phyloP scores from a whole-genome alignment of 2,797 vertebrate genomes.

The Psittacula echo region DNA sequence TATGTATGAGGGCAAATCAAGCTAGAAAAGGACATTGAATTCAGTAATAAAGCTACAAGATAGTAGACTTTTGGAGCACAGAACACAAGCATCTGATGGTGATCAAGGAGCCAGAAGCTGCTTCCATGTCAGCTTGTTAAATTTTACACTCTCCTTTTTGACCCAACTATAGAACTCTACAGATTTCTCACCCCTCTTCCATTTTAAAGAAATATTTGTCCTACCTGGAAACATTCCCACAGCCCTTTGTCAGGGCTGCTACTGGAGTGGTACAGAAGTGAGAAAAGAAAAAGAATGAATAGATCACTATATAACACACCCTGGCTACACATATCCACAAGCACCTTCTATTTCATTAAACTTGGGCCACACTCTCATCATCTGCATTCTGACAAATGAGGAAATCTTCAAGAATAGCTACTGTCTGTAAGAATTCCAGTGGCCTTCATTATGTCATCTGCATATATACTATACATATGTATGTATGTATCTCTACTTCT shows the following conservation, averaged over 20 bases:
- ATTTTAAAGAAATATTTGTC: not conserved
- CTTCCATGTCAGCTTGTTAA: not conserved
- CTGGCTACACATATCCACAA: not conserved
- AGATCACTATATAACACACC: fast-evolving
- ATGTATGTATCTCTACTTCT: not conserved
- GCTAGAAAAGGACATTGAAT: not conserved
- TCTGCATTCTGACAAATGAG: not conserved
- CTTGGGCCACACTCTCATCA: not conserved
- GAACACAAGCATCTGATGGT: not conserved
- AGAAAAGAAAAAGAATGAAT: not conserved
- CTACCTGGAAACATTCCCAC: not conserved
- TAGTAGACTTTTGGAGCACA: not conserved
- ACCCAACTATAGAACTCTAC: not conserved
- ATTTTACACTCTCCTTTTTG: not conserved
- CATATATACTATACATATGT: not conserved
- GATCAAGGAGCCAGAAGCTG: not conserved
- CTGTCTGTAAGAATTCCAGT: not conserved
- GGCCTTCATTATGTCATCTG: not conserved
- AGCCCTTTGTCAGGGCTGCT: not conserved
- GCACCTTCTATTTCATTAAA: not conserved
- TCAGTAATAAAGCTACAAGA: not conserved
- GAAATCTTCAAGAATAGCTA: not conserved
- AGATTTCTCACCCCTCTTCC: not conserved
- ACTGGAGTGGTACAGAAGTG: too few relatives aligned
- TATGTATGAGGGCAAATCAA: not conserved